phyloP scores from a whole-genome alignment of 92 coral and sea anemone species.

The Anthopleura xanthogrammica region DNA sequence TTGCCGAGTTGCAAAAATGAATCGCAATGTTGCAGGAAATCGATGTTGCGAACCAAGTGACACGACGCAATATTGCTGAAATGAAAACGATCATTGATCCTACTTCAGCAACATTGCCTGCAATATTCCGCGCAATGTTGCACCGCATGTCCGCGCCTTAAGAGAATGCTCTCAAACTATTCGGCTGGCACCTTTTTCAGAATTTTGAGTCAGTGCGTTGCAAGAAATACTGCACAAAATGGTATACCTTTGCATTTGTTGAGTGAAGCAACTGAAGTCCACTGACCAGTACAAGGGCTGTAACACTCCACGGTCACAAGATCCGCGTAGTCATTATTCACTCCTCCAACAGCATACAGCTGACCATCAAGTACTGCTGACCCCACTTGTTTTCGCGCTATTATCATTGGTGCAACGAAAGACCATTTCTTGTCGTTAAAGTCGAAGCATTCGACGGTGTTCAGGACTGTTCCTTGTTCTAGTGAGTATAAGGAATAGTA shows the following conservation, averaged over 20 bases:
- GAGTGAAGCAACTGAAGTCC: slow-evolving; percentile 93
- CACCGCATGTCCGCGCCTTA: no score
- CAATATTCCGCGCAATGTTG: no score
- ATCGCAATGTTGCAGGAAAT: no score
- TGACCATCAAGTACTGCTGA: slow-evolving; percentile 94
- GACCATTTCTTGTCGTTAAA: slow-evolving; percentile 84
- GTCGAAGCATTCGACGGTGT: slow-evolving; percentile 85
- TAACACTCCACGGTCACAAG: slow-evolving; percentile 93
- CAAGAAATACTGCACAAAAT: no score
- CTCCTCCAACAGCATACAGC: slow-evolving; percentile 99
- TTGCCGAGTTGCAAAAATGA: no score
- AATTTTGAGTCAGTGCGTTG: not conserved
- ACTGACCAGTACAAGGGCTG: slow-evolving; percentile 82
- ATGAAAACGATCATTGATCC: no score
- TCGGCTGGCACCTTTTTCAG: no score
- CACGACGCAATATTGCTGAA: no score
- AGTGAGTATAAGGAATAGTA: slow-evolving; percentile 4
- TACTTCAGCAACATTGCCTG: no score
- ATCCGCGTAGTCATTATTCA: slow-evolving; percentile 88
- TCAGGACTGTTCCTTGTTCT: slow-evolving; percentile 81
- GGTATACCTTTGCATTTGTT: slow-evolving; percentile 88
- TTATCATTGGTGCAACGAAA: slow-evolving; percentile 83
- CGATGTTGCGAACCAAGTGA: no score
- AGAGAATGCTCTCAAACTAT: no score
- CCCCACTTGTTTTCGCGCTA: slow-evolving; percentile 88